These are phyloP conservation scores for Lydus trimaculatus DNA, from an alignment of 2,888 invertebrate genomes.

Conservation along the genomic window DNA sequence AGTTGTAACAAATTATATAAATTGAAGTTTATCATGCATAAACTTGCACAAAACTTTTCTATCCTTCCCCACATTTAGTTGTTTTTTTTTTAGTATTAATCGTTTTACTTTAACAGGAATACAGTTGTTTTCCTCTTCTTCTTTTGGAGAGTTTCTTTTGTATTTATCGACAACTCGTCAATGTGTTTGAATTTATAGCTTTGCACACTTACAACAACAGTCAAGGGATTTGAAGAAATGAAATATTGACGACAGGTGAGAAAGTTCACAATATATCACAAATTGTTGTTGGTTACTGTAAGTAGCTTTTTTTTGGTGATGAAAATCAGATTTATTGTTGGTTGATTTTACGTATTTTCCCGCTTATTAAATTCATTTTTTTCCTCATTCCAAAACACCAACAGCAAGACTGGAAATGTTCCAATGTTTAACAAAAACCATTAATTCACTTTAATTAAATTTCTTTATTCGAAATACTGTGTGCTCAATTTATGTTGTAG, in stretches of 20 bases:
- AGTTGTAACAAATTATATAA: not conserved
- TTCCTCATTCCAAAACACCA: not conserved
- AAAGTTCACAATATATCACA: not conserved
- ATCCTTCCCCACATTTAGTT: too few species aligned
- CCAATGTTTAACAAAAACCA: not conserved
- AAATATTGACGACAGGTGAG: slow-evolving; percentile 9
- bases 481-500: not conserved
- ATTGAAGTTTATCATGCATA: not conserved
- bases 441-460: not conserved
- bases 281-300: not conserved
- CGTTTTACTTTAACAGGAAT: not conserved
- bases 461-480: not conserved
- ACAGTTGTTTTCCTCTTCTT: not conserved
- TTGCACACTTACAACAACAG: not conserved
- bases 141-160: not conserved
- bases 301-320: not conserved
- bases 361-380: not conserved
- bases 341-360: not conserved
- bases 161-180: not conserved
- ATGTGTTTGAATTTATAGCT: not conserved
- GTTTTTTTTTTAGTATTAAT: too few species aligned
- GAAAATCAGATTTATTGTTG: not conserved
- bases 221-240: not conserved
- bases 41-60: not conserved
- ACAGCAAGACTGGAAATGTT: not conserved